Conservation (phyloP, 2,797 vertebrate genomes). For the Melanotaenia boesemani region DNA sequence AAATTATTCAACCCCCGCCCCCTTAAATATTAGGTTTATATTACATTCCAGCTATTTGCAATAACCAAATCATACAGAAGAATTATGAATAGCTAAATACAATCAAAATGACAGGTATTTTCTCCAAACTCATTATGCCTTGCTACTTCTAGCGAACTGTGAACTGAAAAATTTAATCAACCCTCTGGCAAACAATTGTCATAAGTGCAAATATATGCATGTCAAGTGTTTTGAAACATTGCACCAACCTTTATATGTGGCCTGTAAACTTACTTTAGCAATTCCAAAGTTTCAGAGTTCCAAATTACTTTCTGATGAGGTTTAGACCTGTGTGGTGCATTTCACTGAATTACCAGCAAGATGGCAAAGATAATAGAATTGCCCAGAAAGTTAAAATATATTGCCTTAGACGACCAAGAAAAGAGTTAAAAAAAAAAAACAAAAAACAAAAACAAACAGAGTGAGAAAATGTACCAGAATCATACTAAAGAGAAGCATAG, state of each 20-base stretch:
- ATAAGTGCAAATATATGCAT: conserved; percentile 1
- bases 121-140: not conserved
- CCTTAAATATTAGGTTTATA: conserved; percentile 3
- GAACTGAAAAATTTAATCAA: not conserved
- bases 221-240: conserved; percentile 5
- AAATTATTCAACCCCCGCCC: not conserved
- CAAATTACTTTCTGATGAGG: conserved; percentile 5
- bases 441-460: too few relatives aligned
- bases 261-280: not conserved
- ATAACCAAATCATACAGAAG: not conserved
- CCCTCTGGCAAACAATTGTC: not conserved
- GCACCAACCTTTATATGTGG: conserved; percentile 5
- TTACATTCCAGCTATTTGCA: conserved; percentile 1
- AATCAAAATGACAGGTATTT: conserved; percentile 3
- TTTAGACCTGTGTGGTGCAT: not conserved
- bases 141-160: not conserved
- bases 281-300: not conserved
- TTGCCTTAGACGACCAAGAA: not conserved
- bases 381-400: not conserved
- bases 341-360: not conserved
- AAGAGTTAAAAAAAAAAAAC: not conserved
- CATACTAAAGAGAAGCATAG: not conserved
- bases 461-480: not conserved
- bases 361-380: not conserved
- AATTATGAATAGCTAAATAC: conserved; percentile 1